Conservation (phyloP, 2,888 invertebrate species). For the Kryphioiulus occultus region DNA sequence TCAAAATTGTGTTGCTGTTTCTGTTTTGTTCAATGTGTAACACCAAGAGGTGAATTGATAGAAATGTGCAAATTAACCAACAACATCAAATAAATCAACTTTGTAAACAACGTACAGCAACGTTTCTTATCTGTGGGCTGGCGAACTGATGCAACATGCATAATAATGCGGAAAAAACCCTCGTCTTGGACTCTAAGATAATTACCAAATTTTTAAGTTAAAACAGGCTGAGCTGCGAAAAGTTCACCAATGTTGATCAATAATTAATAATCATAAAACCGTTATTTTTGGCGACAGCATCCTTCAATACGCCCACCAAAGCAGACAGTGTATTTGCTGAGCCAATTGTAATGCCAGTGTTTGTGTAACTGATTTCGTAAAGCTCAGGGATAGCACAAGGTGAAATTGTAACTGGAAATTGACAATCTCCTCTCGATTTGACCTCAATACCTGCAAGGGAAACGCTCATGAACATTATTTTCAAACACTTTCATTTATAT, state of each 20-base stretch:
- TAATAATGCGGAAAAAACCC: conserved; percentile 68
- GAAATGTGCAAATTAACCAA: too few relatives aligned
- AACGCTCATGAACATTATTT: neutral
- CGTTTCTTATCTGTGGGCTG: conserved; percentile 92
- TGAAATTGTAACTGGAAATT: conserved; percentile 80
- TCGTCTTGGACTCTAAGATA: conserved; percentile 49
- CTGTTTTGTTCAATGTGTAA: too few relatives aligned
- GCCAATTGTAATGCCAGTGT: conserved; percentile 75
- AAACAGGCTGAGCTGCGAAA: too few relatives aligned
- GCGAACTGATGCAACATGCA: conserved; percentile 95
- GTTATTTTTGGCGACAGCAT: conserved; percentile 55
- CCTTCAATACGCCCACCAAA: conserved; percentile 72
- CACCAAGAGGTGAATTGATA: too few relatives aligned
- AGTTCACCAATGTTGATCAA: too few relatives aligned
- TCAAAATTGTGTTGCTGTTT: too few relatives aligned
- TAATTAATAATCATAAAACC: neutral
- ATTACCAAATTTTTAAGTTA: too few relatives aligned
- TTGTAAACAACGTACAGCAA: too few relatives aligned
- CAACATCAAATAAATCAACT: too few relatives aligned
- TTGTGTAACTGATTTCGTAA: conserved; percentile 66
- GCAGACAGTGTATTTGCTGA: conserved; percentile 79
- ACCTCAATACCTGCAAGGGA: conserved; percentile 78
- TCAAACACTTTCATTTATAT: too few relatives aligned
- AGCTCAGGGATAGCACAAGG: conserved; percentile 75
- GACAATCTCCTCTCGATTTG: conserved; percentile 83